phyloP scores from a whole-genome alignment of 2,888 invertebrate genomes.

The Oegoconia quadripuncta region DNA sequence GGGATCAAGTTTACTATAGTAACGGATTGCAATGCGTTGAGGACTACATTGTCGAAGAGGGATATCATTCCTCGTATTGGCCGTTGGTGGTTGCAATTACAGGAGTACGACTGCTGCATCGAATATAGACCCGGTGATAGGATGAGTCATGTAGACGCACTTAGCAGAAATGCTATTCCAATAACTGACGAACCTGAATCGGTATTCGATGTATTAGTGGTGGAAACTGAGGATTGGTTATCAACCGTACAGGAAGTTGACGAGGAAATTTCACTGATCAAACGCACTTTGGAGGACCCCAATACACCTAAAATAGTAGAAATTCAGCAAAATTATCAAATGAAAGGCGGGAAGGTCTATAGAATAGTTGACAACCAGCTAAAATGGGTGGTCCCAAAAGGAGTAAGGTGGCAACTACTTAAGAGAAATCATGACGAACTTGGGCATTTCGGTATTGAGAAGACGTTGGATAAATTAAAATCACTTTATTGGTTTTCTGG shows the following conservation, averaged over 20 bases:
- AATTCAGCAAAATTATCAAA: conserved; percentile 9
- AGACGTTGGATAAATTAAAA: conserved; percentile 15
- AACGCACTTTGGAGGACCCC: conserved; percentile 3
- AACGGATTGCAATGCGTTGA: conserved; percentile 16
- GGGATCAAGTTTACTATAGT: conserved; percentile 12
- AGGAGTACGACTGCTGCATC: conserved; percentile 12
- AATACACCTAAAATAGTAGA: conserved; percentile 4
- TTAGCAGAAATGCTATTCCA: conserved; percentile 9
- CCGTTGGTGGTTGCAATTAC: conserved; percentile 14
- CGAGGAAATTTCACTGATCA: conserved; percentile 2
- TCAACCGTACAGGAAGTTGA: conserved; percentile 9
- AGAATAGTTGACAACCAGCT: conserved; percentile 10
- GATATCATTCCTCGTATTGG: conserved; percentile 12
- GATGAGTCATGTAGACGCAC: conserved; percentile 14
- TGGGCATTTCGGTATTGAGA: conserved; percentile 16
- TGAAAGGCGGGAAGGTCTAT: conserved; percentile 12
- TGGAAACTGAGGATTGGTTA: conserved; percentile 13
- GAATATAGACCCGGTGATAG: conserved; percentile 9
- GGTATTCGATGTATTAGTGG: conserved; percentile 7
- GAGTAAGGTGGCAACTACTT: conserved; percentile 11
- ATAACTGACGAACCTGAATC: not conserved
- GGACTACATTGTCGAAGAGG: conserved; percentile 12
- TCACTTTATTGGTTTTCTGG: conserved; percentile 17
- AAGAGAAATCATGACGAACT: conserved; percentile 14
- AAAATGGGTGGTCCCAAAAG: conserved; percentile 16